Evolutionary conservation across 2,113 vertebrate genomes (phyloP).

Genomic region (Sander vitreus): DNA sequence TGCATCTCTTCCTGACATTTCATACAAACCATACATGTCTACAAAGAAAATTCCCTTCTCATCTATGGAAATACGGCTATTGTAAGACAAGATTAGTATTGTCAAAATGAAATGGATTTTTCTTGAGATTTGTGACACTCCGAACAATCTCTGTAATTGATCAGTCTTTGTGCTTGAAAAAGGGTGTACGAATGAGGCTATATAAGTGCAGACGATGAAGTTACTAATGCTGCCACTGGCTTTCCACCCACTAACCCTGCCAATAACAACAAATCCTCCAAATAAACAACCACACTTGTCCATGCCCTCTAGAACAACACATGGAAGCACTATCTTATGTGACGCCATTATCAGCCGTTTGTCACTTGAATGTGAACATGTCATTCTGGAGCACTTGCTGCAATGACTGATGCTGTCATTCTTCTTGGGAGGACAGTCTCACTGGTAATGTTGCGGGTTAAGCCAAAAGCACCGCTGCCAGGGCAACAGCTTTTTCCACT

Average conservation of each 20-base stretch:
- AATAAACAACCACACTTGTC: not conserved
- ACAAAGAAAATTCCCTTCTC: constrained; percentile 11
- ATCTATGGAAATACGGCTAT: constrained; percentile 1
- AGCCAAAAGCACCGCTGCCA: constrained; percentile 3
- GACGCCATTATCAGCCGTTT: not conserved
- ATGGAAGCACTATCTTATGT: not conserved
- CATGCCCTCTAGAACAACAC: not conserved
- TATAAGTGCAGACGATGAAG: not conserved
- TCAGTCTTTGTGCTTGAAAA: not conserved
- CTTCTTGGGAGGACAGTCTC: not conserved
- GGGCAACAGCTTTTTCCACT: constrained; percentile 47
- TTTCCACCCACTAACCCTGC: not conserved
- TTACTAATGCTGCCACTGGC: not conserved
- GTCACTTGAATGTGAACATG: not conserved
- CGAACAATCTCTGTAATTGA: not conserved
- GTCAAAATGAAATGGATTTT: constrained; percentile 11
- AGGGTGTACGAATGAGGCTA: not conserved
- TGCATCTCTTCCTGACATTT: constrained; percentile 13
- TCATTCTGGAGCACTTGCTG: not conserved
- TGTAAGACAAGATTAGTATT: not conserved
- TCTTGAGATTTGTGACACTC: not conserved
- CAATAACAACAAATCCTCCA: not conserved
- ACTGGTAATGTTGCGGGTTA: not conserved
- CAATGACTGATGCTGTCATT: not conserved
- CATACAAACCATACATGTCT: constrained; percentile 20